Conservation (phyloP, 92 coral and sea anemone genomes). For the Micromussa lordhowensis region DNA sequence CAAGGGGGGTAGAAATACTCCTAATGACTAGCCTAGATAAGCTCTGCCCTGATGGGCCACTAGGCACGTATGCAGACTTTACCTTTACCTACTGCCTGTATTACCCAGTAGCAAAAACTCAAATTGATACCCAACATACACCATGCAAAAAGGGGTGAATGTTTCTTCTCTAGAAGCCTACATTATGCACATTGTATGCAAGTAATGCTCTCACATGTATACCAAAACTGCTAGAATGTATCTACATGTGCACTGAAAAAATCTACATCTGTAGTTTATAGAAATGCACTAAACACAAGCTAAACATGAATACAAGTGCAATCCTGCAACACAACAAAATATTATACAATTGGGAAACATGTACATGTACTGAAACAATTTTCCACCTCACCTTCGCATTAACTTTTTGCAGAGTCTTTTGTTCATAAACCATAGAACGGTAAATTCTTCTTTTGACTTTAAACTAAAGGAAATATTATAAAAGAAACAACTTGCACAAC, state of each 20-base stretch:
- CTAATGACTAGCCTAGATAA: too few relatives aligned
- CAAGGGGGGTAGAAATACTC: too few relatives aligned
- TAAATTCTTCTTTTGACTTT: constrained; percentile 94
- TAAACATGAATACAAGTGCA: background rate
- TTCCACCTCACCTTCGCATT: constrained; percentile 80
- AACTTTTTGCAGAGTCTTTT: constrained; percentile 85
- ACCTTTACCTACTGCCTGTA: too few relatives aligned
- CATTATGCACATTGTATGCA: too few relatives aligned
- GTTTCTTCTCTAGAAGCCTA: too few relatives aligned
- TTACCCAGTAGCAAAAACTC: background rate
- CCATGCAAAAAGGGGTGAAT: background rate
- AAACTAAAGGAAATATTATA: too few relatives aligned
- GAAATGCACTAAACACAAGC: background rate
- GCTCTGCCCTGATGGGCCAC: too few relatives aligned
- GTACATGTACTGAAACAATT: too few relatives aligned
- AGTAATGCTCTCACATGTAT: background rate
- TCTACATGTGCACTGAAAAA: background rate
- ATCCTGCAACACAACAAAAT: background rate
- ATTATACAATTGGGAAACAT: too few relatives aligned
- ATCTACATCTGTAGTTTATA: too few relatives aligned
- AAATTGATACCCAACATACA: background rate
- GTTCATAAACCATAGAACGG: constrained; percentile 87
- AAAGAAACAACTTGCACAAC: too few relatives aligned
- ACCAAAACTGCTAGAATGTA: background rate
- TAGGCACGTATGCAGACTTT: too few relatives aligned